A percentile compares a stretch with the other conserved stretches of the same genome.
Evolutionary conservation across 37 sponge, comb jelly and placozoan species (phyloP).

Genomic region (Haliclona indistincta): DNA sequence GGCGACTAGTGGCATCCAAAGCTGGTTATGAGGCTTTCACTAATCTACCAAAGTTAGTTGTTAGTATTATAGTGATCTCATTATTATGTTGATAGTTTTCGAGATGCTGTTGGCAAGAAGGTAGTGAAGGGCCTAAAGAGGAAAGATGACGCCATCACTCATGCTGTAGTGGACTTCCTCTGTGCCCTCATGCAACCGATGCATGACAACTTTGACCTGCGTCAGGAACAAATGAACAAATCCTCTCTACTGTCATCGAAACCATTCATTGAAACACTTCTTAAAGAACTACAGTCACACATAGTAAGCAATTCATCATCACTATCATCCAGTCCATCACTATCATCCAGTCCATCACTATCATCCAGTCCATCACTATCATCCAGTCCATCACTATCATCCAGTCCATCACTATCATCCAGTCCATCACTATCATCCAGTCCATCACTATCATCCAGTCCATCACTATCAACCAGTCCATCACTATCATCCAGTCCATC

Average conservation of each 20-base stretch:
- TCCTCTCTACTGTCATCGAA: constrained; percentile 91
- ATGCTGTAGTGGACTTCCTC: constrained; percentile 92
- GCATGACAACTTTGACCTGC: constrained; percentile 97
- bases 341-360: too few species aligned
- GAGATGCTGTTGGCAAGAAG: constrained; percentile 72
- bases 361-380: not conserved
- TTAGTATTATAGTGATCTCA: not conserved
- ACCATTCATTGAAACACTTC: constrained; percentile 78
- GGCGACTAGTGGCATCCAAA: constrained; percentile 97
- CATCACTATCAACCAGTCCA: not conserved
- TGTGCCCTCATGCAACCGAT: constrained; percentile 99
- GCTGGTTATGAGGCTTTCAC: constrained; percentile 96
- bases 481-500: too few species aligned
- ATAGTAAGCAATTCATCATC: constrained; percentile 35
- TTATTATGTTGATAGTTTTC: constrained; percentile 42
- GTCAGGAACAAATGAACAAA: constrained; percentile 97
- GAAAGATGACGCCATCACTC: constrained; percentile 89
- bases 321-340: not conserved
- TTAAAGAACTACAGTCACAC: constrained; percentile 71
- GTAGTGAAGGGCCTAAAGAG: constrained; percentile 90
- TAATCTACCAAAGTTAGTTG: constrained; percentile 72
- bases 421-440: not conserved
- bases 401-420: not conserved
- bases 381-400: not conserved
- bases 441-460: too few species aligned